Evolutionary conservation across 2,113 vertebrate species (phyloP).

Genomic region (Spizaetus ornatus): DNA sequence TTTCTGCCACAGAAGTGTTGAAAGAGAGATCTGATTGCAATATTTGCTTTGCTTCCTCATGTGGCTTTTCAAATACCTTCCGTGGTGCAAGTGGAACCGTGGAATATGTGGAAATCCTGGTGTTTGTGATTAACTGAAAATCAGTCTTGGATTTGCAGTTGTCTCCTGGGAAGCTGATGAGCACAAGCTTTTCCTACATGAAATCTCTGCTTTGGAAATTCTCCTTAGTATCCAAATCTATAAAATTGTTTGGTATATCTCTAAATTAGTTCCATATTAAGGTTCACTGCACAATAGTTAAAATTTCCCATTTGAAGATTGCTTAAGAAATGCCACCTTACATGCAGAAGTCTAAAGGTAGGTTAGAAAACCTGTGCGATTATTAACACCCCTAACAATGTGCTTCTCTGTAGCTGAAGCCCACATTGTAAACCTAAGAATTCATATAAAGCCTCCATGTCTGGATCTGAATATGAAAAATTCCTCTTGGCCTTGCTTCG

Average conservation of each 20-base stretch:
- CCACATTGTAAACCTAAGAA: neutral
- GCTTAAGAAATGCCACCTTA: neutral
- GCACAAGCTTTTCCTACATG: neutral
- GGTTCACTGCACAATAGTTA: neutral
- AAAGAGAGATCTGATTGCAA: neutral
- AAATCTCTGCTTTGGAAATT: neutral
- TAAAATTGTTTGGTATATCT: neutral
- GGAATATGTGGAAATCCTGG: neutral
- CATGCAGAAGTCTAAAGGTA: neutral
- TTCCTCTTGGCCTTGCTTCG: no score
- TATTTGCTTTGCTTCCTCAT: neutral
- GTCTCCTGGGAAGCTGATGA: neutral
- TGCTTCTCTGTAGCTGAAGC: neutral
- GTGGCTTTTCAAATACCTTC: neutral
- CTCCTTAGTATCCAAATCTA: neutral
- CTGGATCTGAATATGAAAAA: neutral
- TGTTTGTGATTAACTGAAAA: neutral
- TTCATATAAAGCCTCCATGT: neutral
- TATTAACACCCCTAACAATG: neutral
- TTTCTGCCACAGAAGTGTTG: neutral
- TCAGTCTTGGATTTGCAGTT: neutral
- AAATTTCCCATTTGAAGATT: neutral
- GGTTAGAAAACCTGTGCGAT: neutral
- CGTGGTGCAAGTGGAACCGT: neutral
- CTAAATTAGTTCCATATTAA: neutral